Evolutionary conservation across 53 echinoderm and acorn worm species (phyloP), one percentile per base, ranked within the genome.

Genomic region (Luidia sarsii): DNA sequence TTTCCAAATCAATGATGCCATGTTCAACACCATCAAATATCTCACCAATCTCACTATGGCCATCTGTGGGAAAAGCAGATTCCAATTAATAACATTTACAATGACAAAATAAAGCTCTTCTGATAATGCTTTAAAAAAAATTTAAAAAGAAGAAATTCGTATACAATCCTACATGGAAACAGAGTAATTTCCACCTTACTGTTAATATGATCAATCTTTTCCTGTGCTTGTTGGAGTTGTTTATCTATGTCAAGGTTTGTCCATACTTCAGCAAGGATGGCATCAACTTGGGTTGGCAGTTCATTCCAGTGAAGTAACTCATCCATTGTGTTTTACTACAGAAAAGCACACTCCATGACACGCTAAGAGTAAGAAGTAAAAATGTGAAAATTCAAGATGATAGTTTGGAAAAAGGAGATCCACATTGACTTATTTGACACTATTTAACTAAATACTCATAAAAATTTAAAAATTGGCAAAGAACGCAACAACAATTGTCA

Each of bases 11-110:
- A 21, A 77, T 59, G 18, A 77, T 45, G 9, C 77, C 77, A 46
- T 77, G 77, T 46, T 77, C 77, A 57, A 77, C 61, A 48, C 46
- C 31, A 27, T 77, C 46, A 45, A 77, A 77, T 48, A 77, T 77
- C 30, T 77, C 77, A 77, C 59, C 77, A 61, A 77, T 77, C 31
- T 61, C 60, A 77, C 77, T 77, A 39, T 77, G 77, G 32, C 77
- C 77, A 77, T 77, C 77, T 77, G 60, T 43, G 23, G 14, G 14
- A 25, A 24, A 71, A 54, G 19, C 37, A 9, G 29, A 24, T 13
- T 2, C n/a, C n/a, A n/a, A n/a, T n/a, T n/a, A n/a, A n/a, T n/a
- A 41, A 41, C 41, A 41, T 41, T 6, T 7, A 41, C 11, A 41
- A 41, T 41, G 41, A 7, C 41, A 41, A 7, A 11, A 41, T 41